phyloP scores from a whole-genome alignment of 1,140 invertebrate species.

The Ruditapes philippinarum region DNA sequence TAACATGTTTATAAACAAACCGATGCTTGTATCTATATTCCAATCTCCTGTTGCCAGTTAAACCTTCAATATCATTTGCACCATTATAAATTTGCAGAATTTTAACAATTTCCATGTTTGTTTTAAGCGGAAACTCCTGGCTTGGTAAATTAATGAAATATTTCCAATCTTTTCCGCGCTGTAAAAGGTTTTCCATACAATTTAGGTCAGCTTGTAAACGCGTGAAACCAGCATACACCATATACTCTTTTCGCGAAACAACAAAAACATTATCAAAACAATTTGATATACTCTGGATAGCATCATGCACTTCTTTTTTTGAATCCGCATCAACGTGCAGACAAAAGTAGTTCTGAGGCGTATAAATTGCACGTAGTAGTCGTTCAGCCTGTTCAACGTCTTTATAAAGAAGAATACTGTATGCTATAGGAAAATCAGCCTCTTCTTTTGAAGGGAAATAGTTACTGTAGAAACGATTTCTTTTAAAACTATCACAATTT shows the following conservation, averaged over 20 bases:
- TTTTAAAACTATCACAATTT: constrained; percentile 54
- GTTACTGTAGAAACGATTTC: not conserved
- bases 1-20: constrained; percentile 19
- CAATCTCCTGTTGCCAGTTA: constrained; percentile 51
- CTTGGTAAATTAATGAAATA: constrained; percentile 82
- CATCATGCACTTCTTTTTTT: constrained; percentile 68
- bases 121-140: constrained; percentile 80
- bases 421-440: constrained; percentile 57
- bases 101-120: constrained; percentile 78
- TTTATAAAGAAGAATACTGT: constrained; percentile 81
- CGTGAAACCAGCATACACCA: constrained; percentile 73
- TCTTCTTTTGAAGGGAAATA: constrained; percentile 33
- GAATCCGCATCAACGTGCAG: constrained; percentile 83
- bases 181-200: constrained; percentile 75
- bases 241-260: constrained; percentile 66
- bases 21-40: constrained; percentile 24
- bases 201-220: constrained; percentile 78
- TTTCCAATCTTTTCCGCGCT: constrained; percentile 71
- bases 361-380: constrained; percentile 81
- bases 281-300: constrained; percentile 70
- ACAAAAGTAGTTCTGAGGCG: constrained; percentile 84
- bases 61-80: constrained; percentile 76
- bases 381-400: constrained; percentile 82
- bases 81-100: constrained; percentile 77
- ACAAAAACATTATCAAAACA: constrained; percentile 83